Conservation (phyloP, 2,888 invertebrate genomes). For the Tortricodes alternella region DNA sequence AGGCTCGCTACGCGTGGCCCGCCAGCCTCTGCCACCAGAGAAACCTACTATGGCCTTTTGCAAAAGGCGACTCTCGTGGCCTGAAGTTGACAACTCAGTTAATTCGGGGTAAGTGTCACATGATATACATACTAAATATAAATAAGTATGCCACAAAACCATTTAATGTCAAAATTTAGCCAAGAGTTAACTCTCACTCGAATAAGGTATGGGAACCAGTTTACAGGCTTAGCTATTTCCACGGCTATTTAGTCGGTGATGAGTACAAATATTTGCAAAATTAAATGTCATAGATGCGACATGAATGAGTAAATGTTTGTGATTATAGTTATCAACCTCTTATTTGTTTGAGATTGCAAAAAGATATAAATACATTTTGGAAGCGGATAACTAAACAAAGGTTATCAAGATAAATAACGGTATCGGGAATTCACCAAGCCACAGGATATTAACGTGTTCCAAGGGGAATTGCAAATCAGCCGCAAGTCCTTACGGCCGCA, state of each 20-base stretch:
- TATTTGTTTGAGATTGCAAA: background rate
- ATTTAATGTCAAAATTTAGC: too few species aligned
- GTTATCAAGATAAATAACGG: conserved; percentile 54
- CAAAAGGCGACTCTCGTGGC: conserved; percentile 90
- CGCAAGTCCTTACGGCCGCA: conserved; percentile 39
- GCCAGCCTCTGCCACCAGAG: conserved; percentile 83
- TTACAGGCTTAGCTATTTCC: too few species aligned
- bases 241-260: too few species aligned
- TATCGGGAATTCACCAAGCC: conserved; percentile 54
- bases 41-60: conserved; percentile 89
- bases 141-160: too few species aligned
- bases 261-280: too few species aligned
- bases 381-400: conserved; percentile 43
- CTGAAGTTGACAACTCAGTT: conserved; percentile 92
- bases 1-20: conserved; percentile 83
- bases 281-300: too few species aligned
- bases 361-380: conserved; percentile 17
- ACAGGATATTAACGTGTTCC: conserved; percentile 61
- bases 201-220: too few species aligned
- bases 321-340: too few species aligned
- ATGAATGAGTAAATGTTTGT: too few species aligned
- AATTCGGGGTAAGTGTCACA: conserved; percentile 90
- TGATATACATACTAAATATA: too few species aligned
- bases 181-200: too few species aligned
- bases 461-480: conserved; percentile 60